These are phyloP conservation scores for Galagoides demidoff DNA, from an alignment of 2,797 vertebrate species.

Conservation along the genomic window DNA sequence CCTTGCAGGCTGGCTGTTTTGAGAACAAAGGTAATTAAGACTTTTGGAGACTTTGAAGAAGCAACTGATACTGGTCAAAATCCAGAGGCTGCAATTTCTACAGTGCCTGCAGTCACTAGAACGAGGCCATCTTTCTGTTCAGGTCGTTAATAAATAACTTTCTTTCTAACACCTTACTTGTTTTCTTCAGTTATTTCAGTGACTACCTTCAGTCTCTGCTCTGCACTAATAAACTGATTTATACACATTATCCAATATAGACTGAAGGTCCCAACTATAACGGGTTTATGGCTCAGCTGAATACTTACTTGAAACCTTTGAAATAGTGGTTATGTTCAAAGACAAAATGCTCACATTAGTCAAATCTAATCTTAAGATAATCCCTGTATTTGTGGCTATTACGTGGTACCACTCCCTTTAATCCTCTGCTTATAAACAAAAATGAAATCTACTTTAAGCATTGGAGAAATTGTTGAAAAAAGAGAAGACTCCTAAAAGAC, in stretches of 20 bases:
- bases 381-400: not conserved
- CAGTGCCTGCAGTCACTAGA: no score
- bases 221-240: not conserved
- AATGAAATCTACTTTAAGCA: not conserved
- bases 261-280: not conserved
- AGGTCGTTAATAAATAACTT: no score
- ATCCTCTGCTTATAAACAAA: not conserved
- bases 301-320: not conserved
- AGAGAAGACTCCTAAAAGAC: not conserved
- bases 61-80: no score
- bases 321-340: conserved; percentile 22
- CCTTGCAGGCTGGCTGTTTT: no score
- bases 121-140: no score
- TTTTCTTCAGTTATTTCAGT: no score
- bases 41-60: no score
- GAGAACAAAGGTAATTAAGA: no score
- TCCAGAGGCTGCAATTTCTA: no score
- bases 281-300: not conserved
- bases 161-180: no score
- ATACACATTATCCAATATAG: not conserved
- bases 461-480: not conserved
- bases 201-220: no score
- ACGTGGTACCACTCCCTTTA: not conserved
- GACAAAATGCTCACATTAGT: not conserved
- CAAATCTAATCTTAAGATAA: not conserved